Conservation (phyloP, 92 coral and sea anemone species). For the Montipora capitata region DNA sequence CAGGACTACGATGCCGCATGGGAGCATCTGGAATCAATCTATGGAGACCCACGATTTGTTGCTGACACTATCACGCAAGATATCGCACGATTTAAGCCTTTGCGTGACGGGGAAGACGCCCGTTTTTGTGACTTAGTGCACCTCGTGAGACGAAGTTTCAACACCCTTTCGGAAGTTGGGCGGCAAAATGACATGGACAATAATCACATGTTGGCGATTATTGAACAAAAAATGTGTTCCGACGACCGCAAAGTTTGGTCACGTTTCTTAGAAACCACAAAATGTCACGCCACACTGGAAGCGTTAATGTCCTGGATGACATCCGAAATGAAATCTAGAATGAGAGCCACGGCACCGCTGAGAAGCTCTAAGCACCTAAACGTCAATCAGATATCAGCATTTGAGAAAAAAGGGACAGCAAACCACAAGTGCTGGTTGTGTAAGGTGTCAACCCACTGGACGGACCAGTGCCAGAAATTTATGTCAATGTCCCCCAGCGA, state of each 20-base stretch:
- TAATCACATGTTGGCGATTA: constrained; percentile 68
- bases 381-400: background rate
- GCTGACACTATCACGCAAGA: constrained; percentile 77
- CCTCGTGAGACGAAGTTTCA: constrained; percentile 54
- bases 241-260: constrained; percentile 64
- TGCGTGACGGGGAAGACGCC: constrained; percentile 67
- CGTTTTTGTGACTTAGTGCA: constrained; percentile 75
- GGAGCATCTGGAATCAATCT: constrained; percentile 54
- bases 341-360: constrained; percentile 71
- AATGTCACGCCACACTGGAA: constrained; percentile 58
- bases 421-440: constrained; percentile 43
- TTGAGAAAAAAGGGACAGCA: background rate
- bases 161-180: constrained; percentile 64
- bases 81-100: constrained; percentile 63
- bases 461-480: constrained; percentile 55
- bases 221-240: constrained; percentile 55
- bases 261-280: constrained; percentile 52
- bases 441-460: constrained; percentile 48
- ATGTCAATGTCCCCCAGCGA: constrained; percentile 39
- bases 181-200: constrained; percentile 69
- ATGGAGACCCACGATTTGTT: constrained; percentile 81
- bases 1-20: constrained; percentile 33
- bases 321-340: constrained; percentile 60
- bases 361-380: constrained; percentile 13
- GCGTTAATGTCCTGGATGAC: constrained; percentile 56